Conservation (phyloP, 1,140 invertebrate species). For the Euglossa dilemma region DNA sequence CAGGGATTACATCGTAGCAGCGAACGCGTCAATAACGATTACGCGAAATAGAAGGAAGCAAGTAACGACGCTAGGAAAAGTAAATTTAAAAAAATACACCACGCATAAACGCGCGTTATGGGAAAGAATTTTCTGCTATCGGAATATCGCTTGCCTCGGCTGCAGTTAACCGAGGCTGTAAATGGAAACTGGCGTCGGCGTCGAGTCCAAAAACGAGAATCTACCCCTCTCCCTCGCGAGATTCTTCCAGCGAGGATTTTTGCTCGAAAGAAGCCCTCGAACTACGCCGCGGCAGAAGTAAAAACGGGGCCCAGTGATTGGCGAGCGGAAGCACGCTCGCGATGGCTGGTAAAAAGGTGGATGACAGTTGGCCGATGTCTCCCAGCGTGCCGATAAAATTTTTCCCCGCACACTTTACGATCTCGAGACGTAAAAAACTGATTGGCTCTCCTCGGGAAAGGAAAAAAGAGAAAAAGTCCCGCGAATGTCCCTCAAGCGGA, state of each 20-base stretch:
- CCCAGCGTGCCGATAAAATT: conserved; percentile 22
- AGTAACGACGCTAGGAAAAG: no score
- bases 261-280: not conserved
- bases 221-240: no score
- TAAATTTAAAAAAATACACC: no score
- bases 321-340: no score
- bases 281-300: not conserved
- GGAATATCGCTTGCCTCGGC: no score
- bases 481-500: not conserved
- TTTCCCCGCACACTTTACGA: not conserved
- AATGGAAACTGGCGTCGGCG: not conserved
- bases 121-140: no score
- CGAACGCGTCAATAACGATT: no score
- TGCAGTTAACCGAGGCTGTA: not conserved
- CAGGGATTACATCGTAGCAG: no score
- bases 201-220: no score
- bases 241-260: not conserved
- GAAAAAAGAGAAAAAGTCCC: not conserved
- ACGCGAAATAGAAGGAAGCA: no score
- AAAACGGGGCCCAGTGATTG: not conserved
- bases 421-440: not conserved
- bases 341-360: not conserved
- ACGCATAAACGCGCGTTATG: no score
- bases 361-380: not conserved
- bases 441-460: not conserved